Percentiles rank a stretch among this genome's conserved stretches.
Evolutionary conservation across 1,140 invertebrate species (phyloP).

Genomic region (Drosophila lowei): DNA sequence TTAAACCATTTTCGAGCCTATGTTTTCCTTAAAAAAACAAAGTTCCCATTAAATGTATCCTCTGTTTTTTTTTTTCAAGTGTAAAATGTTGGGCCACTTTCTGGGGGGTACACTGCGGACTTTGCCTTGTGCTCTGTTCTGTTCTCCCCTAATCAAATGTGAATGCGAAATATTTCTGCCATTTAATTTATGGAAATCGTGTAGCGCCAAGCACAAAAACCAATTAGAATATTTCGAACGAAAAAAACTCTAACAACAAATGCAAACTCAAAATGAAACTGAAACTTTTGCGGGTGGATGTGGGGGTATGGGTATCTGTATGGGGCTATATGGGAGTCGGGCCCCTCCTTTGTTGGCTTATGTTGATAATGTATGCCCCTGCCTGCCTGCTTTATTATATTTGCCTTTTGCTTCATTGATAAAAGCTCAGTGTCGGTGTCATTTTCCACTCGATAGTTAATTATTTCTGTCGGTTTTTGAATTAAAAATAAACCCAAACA

Average conservation of each 20-base stretch:
- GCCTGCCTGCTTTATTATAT: neutral
- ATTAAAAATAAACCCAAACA: conserved; percentile 55
- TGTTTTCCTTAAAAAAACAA: no score
- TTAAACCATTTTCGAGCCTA: no score
- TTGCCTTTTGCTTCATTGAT: conserved; percentile 54
- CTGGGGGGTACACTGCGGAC: conserved; percentile 4
- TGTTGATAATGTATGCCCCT: neutral
- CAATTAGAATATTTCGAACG: conserved; percentile 63
- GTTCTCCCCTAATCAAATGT: conserved; percentile 43
- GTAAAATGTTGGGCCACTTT: no score
- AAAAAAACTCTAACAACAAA: conserved; percentile 12
- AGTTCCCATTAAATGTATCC: no score
- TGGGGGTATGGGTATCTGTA: no score
- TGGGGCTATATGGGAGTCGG: conserved; percentile 7
- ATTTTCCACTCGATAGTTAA: conserved; percentile 34
- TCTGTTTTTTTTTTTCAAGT: no score
- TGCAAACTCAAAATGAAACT: conserved; percentile 3
- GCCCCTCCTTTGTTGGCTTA: conserved; percentile 31
- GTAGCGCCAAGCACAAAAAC: conserved; percentile 52
- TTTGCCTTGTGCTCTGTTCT: conserved; percentile 10
- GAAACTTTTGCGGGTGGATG: no score
- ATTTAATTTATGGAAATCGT: conserved; percentile 72
- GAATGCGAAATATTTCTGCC: conserved; percentile 59
- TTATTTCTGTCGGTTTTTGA: conserved; percentile 41
- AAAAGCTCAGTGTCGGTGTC: conserved; percentile 47